Evolutionary conservation across 2,888 invertebrate genomes (phyloP).

Genomic region (Lycia hirtaria): DNA sequence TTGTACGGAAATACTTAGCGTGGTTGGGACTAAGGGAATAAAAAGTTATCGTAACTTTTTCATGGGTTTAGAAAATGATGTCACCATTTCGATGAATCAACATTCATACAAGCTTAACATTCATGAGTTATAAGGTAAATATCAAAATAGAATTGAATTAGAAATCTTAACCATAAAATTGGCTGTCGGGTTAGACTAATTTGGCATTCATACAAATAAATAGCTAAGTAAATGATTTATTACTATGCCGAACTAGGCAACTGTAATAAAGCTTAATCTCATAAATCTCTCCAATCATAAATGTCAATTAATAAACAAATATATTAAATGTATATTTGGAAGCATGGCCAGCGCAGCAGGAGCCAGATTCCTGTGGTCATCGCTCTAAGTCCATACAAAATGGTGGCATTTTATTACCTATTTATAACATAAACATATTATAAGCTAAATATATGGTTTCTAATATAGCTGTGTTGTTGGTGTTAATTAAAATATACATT

Average conservation of each 20-base stretch:
- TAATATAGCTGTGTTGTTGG: conserved; percentile 35
- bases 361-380: conserved; percentile 23
- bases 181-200: conserved; percentile 9
- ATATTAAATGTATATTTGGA: conserved; percentile 26
- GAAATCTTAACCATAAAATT: conserved; percentile 18
- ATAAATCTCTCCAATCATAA: conserved; percentile 26
- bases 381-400: conserved; percentile 31
- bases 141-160: conserved; percentile 7
- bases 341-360: conserved; percentile 20
- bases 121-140: neutral
- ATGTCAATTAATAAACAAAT: conserved; percentile 32
- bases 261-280: conserved; percentile 22
- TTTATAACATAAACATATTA: conserved; percentile 29
- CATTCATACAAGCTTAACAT: neutral
- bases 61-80: neutral
- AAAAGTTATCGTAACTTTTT: conserved; percentile 3
- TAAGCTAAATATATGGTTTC: conserved; percentile 32
- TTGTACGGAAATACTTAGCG: conserved; percentile 37
- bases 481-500: conserved; percentile 51
- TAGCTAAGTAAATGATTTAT: conserved; percentile 28
- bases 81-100: conserved; percentile 4
- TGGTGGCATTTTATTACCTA: conserved; percentile 47
- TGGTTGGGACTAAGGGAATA: conserved; percentile 12
- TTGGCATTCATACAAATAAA: conserved; percentile 24
- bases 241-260: conserved; percentile 16